phyloP scores from a whole-genome alignment of 1,140 invertebrate species.

The Ephestia elutella region DNA sequence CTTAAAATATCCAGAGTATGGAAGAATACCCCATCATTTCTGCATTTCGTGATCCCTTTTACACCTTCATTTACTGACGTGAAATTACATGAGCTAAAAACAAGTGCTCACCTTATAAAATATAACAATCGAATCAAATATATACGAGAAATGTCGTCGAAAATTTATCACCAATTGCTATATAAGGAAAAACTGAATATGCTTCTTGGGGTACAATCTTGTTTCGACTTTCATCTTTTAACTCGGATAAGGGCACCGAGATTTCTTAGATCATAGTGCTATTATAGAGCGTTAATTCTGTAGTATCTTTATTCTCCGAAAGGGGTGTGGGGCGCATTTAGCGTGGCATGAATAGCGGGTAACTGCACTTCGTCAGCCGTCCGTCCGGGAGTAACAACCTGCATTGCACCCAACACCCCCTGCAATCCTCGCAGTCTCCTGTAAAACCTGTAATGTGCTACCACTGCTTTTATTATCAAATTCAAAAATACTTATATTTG shows the following conservation, averaged over 20 bases:
- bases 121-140: no score
- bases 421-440: conserved; percentile 23
- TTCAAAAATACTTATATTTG: conserved; percentile 6
- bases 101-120: no score
- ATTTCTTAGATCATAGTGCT: no score
- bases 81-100: no score
- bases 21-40: neutral
- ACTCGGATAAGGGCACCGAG: no score
- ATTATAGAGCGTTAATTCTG: neutral
- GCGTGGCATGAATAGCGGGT: conserved; percentile 53
- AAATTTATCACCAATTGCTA: no score
- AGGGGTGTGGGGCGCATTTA: conserved; percentile 44
- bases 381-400: conserved; percentile 62
- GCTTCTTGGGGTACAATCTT: no score
- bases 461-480: conserved; percentile 20
- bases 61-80: no score
- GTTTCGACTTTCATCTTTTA: no score
- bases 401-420: conserved; percentile 33
- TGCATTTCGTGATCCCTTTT: neutral
- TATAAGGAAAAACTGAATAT: no score
- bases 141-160: no score
- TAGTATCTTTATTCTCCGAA: conserved; percentile 16
- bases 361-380: conserved; percentile 64
- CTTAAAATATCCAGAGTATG: neutral
- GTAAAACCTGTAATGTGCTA: conserved; percentile 28